phyloP scores from a whole-genome alignment of 2,797 vertebrate genomes.

The Microctenopoma steveboyesi region DNA sequence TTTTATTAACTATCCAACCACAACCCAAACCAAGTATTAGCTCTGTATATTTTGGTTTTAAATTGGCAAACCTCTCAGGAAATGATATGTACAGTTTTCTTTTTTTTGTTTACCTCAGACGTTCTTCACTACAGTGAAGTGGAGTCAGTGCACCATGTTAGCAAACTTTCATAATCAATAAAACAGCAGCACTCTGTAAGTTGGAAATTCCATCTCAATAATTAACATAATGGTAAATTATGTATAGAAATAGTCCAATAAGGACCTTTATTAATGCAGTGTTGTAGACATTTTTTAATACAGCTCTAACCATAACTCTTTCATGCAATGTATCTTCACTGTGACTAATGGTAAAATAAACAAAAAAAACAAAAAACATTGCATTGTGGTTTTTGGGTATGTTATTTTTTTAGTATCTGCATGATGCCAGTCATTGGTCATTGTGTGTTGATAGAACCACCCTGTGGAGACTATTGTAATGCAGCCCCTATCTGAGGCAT shows the following conservation, averaged over 20 bases:
- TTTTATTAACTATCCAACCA: too few relatives aligned
- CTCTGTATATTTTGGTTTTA: not conserved
- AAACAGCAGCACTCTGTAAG: conserved; percentile 18
- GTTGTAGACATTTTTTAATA: not conserved
- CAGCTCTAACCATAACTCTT: too few relatives aligned
- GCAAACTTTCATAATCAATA: conserved; percentile 46
- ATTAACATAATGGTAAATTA: conserved; percentile 31
- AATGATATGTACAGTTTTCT: too few relatives aligned
- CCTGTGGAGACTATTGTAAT: conserved; percentile 34
- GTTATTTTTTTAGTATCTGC: not conserved
- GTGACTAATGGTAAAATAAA: too few relatives aligned
- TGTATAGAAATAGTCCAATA: conserved; percentile 12
- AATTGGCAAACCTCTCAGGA: not conserved
- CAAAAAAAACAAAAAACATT: not conserved
- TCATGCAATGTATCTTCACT: too few relatives aligned
- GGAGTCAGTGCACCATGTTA: conserved; percentile 6
- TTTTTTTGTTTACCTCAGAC: not conserved
- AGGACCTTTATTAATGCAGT: conserved; percentile 8
- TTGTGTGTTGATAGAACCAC: conserved; percentile 2
- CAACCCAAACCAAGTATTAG: too few relatives aligned
- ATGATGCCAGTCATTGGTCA: not conserved
- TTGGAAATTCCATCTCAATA: conserved; percentile 32
- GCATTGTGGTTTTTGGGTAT: not conserved
- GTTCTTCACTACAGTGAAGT: conserved; percentile 7
- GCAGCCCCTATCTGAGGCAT: conserved; percentile 30